A percentile compares a stretch with the other conserved stretches of the same genome.
phyloP scores from a whole-genome alignment of 1,140 invertebrate genomes.

The Atopsyche davidsoni region DNA sequence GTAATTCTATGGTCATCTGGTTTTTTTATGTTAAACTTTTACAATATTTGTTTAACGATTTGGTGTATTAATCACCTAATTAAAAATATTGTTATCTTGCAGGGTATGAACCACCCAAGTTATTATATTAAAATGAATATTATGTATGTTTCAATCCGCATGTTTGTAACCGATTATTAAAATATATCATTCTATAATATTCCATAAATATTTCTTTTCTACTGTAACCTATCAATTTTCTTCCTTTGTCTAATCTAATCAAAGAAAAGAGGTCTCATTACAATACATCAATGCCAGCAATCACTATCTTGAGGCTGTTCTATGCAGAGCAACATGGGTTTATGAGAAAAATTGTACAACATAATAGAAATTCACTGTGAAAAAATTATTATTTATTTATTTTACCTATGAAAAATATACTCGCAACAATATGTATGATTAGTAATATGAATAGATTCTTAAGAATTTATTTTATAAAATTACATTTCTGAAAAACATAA shows the following conservation, averaged over 20 bases:
- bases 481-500: constrained; percentile 53
- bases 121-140: constrained; percentile 19
- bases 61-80: constrained; percentile 10
- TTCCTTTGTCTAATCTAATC: too few relatives aligned
- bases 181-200: constrained; percentile 22
- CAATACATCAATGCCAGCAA: too few relatives aligned
- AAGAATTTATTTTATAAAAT: constrained; percentile 3
- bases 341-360: too few relatives aligned
- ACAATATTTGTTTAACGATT: constrained; percentile 23
- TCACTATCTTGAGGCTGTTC: too few relatives aligned
- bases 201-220: constrained; percentile 17
- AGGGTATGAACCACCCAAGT: constrained; percentile 8
- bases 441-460: too few relatives aligned
- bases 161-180: constrained; percentile 24
- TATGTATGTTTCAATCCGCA: constrained; percentile 23
- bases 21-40: constrained; percentile 24
- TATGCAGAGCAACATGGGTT: too few relatives aligned
- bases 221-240: too few relatives aligned
- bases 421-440: too few relatives aligned
- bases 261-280: too few relatives aligned
- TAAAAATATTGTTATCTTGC: constrained; percentile 14
- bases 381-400: too few relatives aligned
- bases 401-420: too few relatives aligned
- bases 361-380: too few relatives aligned
- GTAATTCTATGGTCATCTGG: constrained; percentile 15